Evolutionary conservation across 1,140 invertebrate genomes (phyloP).

Genomic region (Ctenoplectra terminalis): DNA sequence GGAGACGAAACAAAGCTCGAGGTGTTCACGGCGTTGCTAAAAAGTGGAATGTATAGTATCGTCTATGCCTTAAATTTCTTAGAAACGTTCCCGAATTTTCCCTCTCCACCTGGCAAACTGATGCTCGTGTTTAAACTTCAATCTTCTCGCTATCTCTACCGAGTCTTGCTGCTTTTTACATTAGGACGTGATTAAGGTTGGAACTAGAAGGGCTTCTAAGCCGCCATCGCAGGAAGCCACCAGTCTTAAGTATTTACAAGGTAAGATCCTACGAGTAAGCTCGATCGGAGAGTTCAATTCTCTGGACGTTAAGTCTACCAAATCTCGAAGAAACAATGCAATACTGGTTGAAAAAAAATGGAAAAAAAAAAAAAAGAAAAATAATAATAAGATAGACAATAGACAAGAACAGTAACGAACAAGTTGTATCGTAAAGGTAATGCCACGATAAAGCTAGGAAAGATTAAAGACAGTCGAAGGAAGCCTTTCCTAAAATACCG

Average conservation of each 20-base stretch:
- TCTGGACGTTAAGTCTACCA: slow-evolving; percentile 15
- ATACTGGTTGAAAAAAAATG: background rate
- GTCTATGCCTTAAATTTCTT: background rate
- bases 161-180: background rate
- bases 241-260: slow-evolving; percentile 52
- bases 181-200: slow-evolving; percentile 2
- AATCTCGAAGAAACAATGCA: slow-evolving; percentile 20
- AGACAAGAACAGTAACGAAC: background rate
- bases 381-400: no score
- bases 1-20: slow-evolving; percentile 38
- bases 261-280: slow-evolving; percentile 21
- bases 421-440: background rate
- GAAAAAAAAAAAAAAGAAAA: background rate
- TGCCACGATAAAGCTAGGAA: background rate
- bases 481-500: slow-evolving; percentile 33
- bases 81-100: background rate
- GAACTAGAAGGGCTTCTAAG: slow-evolving; percentile 40
- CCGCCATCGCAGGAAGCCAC: slow-evolving; percentile 40
- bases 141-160: background rate
- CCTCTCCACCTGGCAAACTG: background rate
- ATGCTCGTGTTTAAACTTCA: background rate
- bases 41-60: background rate
- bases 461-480: slow-evolving; percentile 35
- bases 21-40: background rate
- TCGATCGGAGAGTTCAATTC: slow-evolving; percentile 35